These are phyloP conservation scores for Tenthredo livida DNA, from an alignment of 2,888 invertebrate genomes.

Conservation along the genomic window DNA sequence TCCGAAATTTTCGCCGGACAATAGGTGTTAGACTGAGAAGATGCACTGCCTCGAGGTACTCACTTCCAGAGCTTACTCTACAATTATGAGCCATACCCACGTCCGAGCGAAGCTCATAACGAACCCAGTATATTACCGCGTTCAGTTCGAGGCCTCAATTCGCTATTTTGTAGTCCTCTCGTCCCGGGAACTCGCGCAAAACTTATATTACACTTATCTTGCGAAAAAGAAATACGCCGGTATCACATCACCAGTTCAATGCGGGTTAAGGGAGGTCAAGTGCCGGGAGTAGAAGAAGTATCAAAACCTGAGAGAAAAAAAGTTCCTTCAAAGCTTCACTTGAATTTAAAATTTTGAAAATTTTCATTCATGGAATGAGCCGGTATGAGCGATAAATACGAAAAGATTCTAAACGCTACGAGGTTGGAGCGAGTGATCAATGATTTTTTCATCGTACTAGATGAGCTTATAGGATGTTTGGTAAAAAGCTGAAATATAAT, in stretches of 20 bases:
- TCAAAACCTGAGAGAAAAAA: background rate
- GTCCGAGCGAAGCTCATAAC: constrained; percentile 75
- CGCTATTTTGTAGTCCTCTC: constrained; percentile 49
- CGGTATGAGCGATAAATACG: no score
- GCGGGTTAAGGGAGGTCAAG: background rate
- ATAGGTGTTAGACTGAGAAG: constrained; percentile 71
- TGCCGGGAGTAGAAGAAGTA: background rate
- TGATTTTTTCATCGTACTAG: background rate
- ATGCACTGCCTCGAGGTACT: constrained; percentile 70
- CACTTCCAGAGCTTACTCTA: constrained; percentile 70
- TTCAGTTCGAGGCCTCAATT: constrained; percentile 47
- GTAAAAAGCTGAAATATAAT: background rate
- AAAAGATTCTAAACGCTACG: background rate
- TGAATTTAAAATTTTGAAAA: no score
- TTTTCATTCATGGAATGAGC: no score
- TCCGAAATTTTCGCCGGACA: constrained; percentile 62
- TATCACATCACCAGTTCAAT: background rate
- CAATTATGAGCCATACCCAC: constrained; percentile 77
- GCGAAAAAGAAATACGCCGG: background rate
- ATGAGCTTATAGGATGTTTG: background rate
- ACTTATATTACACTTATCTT: background rate
- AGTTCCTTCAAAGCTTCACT: no score
- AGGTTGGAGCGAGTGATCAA: background rate
- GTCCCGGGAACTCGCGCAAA: constrained; percentile 21
- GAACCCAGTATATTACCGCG: constrained; percentile 75